These are phyloP conservation scores for Otocyon megalotis DNA, from an alignment of 2,113 vertebrate species.

Conservation along the genomic window DNA sequence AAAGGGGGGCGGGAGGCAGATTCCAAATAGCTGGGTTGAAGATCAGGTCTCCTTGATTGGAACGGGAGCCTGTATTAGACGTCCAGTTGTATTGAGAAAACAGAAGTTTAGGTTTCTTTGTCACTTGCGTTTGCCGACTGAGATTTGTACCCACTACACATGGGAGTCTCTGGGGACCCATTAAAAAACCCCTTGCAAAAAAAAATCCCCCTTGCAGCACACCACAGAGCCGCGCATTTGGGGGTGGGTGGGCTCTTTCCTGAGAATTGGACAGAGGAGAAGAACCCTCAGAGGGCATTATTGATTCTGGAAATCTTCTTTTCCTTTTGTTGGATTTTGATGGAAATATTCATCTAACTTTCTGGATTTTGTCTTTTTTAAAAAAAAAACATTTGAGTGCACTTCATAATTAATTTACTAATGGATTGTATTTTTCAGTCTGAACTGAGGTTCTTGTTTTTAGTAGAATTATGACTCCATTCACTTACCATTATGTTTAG, in stretches of 20 bases:
- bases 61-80: background rate
- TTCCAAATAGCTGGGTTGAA: background rate
- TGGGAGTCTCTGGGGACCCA: background rate
- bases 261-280: background rate
- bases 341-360: background rate
- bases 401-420: background rate
- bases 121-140: background rate
- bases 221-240: background rate
- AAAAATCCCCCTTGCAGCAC: background rate
- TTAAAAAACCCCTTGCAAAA: no score
- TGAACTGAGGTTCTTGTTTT: constrained; percentile 3
- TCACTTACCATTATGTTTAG: constrained; percentile 42
- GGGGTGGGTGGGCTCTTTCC: background rate
- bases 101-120: background rate
- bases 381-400: background rate
- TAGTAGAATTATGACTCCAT: constrained; percentile 27
- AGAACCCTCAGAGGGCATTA: background rate
- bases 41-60: background rate
- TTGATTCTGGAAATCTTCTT: background rate
- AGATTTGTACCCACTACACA: background rate
- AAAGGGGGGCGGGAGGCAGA: background rate
- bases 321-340: background rate
- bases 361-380: background rate
- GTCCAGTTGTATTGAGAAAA: background rate
- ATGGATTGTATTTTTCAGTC: constrained; percentile 40